A percentile compares a stretch with the other conserved stretches of the same genome.
Evolutionary conservation across 2,797 vertebrate species (phyloP).

Genomic region (Sebastes cheni): DNA sequence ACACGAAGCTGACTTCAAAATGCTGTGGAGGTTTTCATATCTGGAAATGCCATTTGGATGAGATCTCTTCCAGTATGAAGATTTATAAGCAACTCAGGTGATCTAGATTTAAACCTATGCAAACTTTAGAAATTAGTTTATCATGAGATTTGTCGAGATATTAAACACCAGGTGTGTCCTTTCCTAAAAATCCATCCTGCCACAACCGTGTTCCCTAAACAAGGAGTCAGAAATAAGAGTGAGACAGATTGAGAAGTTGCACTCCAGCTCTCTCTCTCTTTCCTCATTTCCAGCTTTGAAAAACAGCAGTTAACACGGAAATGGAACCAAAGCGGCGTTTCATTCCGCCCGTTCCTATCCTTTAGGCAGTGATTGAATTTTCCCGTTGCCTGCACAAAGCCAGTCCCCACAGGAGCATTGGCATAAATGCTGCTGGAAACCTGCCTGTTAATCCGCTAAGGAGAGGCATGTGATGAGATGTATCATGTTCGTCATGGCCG

Average conservation of each 20-base stretch:
- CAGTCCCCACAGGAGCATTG: constrained; percentile 73
- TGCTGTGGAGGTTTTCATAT: not conserved
- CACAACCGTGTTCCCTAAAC: constrained; percentile 22
- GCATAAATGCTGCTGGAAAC: constrained; percentile 70
- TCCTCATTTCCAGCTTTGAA: constrained; percentile 69
- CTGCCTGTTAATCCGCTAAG: constrained; percentile 78
- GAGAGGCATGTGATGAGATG: constrained; percentile 82
- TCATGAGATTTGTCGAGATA: constrained; percentile 12
- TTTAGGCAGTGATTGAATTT: constrained; percentile 84
- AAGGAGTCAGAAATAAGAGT: constrained; percentile 33
- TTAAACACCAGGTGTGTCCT: constrained; percentile 24
- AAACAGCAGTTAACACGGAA: constrained; percentile 73
- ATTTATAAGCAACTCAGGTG: not conserved
- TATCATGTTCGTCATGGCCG: constrained; percentile 78
- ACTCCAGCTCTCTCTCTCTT: constrained; percentile 31
- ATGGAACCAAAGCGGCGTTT: constrained; percentile 80
- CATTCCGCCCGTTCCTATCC: constrained; percentile 76
- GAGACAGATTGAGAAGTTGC: constrained; percentile 54
- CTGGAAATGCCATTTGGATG: constrained; percentile 34
- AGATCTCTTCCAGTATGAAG: constrained; percentile 2
- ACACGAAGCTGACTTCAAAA: constrained; percentile 8
- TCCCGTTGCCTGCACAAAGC: constrained; percentile 79
- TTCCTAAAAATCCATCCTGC: constrained; percentile 33
- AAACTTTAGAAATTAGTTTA: constrained; percentile 11
- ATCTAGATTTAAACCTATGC: constrained; percentile 15